These are phyloP conservation scores for Austrofundulus limnaeus DNA, from an alignment of 2,113 vertebrate genomes.

Conservation along the genomic window DNA sequence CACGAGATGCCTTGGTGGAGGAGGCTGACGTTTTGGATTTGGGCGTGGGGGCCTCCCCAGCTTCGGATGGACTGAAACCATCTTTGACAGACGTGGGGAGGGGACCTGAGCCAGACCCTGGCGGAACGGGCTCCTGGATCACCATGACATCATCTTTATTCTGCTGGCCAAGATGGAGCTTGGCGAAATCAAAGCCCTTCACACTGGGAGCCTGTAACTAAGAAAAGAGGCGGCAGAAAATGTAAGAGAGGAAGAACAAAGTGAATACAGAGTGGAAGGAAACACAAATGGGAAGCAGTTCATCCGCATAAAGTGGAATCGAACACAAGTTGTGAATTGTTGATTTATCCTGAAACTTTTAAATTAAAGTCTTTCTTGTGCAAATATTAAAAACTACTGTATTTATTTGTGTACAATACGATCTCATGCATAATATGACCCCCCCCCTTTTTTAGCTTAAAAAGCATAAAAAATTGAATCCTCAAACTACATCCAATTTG, in stretches of 20 bases:
- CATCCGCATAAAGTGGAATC: not conserved
- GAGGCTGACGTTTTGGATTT: slow-evolving; percentile 78
- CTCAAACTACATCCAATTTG: no score
- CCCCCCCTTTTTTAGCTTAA: no score
- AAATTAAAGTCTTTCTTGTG: not conserved
- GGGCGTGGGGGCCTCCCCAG: slow-evolving; percentile 87
- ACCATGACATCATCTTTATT: slow-evolving; percentile 94
- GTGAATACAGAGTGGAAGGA: not conserved
- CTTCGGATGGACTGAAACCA: slow-evolving; percentile 87
- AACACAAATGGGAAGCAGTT: not conserved
- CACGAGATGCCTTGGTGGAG: slow-evolving; percentile 85
- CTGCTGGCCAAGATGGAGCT: slow-evolving; percentile 97
- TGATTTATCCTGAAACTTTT: not conserved
- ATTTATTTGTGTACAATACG: no score
- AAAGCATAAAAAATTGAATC: no score
- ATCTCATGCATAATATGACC: no score
- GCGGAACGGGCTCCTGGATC: slow-evolving; percentile 84
- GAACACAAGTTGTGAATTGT: no score
- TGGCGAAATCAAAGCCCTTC: slow-evolving; percentile 98
- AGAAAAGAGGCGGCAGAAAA: slow-evolving; percentile 8
- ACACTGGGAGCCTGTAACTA: slow-evolving; percentile 95
- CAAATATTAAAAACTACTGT: not conserved
- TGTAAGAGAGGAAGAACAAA: not conserved
- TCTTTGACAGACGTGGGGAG: slow-evolving; percentile 81
- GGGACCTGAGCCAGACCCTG: slow-evolving; percentile 70